Base-by-base conservation (phyloP, 2,797 vertebrate species). In the Microctenopoma stevenorrisi region DNA sequence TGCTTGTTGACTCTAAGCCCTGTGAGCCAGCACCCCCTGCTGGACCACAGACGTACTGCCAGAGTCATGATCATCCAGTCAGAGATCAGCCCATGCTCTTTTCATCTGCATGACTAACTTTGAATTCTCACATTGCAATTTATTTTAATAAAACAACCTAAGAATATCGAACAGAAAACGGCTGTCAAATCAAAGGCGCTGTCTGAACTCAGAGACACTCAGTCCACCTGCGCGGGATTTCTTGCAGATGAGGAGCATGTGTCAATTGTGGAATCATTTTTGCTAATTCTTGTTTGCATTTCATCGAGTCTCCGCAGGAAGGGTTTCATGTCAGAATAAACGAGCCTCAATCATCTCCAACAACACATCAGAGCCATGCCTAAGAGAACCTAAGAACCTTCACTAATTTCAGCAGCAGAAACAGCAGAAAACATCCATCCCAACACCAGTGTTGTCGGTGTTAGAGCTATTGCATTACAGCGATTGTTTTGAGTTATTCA, bases 21-120 rank as follows among this genome's bases (percentile, higher is more conserved):
- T 94, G 92, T 93, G 89, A 89, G 89, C 83, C 86, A 94, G 93
- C 93, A 79, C 93, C 92, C 88, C 94, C 94, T 94, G 87, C 90
- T 93, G 94, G 77, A 26, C 4, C 0, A 40, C 26, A 4, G 13
- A 1, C 3, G 26, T 40, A 13, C 67, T 67, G 71, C 59, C 48
- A 13, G 9, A 3, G 30, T 5, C 16, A 30, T 68, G 47, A 5
- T 35, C 55, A 11, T 4, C 53, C 25, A 52, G 14, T 22, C 30
- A 66, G 37, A 54, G 44, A 33, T 40, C 35, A 5, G 37, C 59
- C 33, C 33, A 25, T 30, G 16, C 52, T 58, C 52, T 59, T 62
- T 38, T 64, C 56, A 51, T 68, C 64, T 73, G 47, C 42, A 47
- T 15, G 51, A 6, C 64, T 51, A 22, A 63, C 30, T 64, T 25